Base-by-base conservation (phyloP, 2,797 vertebrate species). In the Mastacembelus armatus region DNA sequence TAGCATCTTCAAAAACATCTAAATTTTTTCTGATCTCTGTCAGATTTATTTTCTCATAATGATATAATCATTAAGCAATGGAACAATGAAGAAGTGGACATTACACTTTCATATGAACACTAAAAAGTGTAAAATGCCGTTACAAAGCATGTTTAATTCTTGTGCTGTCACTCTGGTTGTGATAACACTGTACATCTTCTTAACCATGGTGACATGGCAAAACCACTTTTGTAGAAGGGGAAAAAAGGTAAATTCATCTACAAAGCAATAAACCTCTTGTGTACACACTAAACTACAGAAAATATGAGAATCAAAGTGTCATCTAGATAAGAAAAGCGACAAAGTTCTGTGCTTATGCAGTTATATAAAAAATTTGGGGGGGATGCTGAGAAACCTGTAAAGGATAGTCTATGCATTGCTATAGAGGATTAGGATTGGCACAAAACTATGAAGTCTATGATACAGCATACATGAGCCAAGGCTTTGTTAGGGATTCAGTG, bases 401-500 rank as follows among this genome's bases (percentile, higher is more conserved):
- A 84, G 83, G 68, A 81, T 72, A 71, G 76, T 52, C 76, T 62
- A 74, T 85, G 86, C 76, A 84, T 64, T 65, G 80, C 81, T 45
- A 76, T 63, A 59, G 64, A 80, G 89, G 89, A 91, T 90, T 83
- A 89, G 78, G 77, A 83, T 66, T 85, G 76, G 78, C 78, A 81
- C 69, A 77, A 82, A 90, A 88, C 87, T 89, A 83, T 73, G 50
- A 88, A 77, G 86, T 85, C 84, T 78, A 78, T 88, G 85, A 92
- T 91, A 86, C 75, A 72, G 82, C 75, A 85, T 78, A 72, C 85
- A 81, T 77, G 71, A 89, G 82, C 85, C 82, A 74, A 72, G 63
- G 85, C 87, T 92, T 91, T 90, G 89, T 91, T 89, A 67, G 69
- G 85, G 89, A 92, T 89, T 87, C 88, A 80, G 81, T 75, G 81